Evolutionary conservation across 2,888 invertebrate genomes (phyloP), one percentile per base, ranked within the genome.

Genomic region (Gasteruption jaculator): DNA sequence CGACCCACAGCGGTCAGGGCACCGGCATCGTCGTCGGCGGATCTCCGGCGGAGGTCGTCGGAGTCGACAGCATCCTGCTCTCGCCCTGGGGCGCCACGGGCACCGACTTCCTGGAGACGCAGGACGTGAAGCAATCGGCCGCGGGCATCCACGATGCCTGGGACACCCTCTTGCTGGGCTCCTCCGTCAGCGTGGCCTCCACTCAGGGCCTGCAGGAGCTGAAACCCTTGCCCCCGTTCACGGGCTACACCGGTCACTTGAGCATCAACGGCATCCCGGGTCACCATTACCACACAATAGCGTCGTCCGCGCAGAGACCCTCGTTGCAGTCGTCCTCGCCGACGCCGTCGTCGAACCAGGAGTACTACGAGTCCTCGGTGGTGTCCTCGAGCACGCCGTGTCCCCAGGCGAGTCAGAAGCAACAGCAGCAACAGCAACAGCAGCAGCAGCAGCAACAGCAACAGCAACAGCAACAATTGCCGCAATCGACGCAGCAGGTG

Each of bases 221-320:
- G 49, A 91, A 91, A 65, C 85, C 86, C 0, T 74, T 91, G 54
- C 91, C 91, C 4, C 91, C 91, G 4, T 90, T 91, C 70, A 86
- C 88, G 30, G 86, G 85, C 19, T 89, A 89, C 72, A 88, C 90
- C 12, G 87, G 87, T 1, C 87, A 90, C 60, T 74, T 91, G 45
- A 87, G 87, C 55, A 90, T 90, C 69, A 90, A 90, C 72, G 89
- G 89, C 39, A 89, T 90, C 59, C 86, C 87, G 38, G 90, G 90
- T 2, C 89, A 88, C 65, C 90, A 90, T 65, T 90, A 86, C 67
- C 88, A 90, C 67, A 84, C 88, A 54, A 88, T 90, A 65, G 87
- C 89, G 1, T 64, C 67, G 2, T 69, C 68, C 6, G 70, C 62
- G 3, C 67, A 67, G 34, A 60, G 70, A 5, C 65, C 72, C 0